Conservation (phyloP, 1,140 invertebrate genomes). For the Megalonaias nervosa region DNA sequence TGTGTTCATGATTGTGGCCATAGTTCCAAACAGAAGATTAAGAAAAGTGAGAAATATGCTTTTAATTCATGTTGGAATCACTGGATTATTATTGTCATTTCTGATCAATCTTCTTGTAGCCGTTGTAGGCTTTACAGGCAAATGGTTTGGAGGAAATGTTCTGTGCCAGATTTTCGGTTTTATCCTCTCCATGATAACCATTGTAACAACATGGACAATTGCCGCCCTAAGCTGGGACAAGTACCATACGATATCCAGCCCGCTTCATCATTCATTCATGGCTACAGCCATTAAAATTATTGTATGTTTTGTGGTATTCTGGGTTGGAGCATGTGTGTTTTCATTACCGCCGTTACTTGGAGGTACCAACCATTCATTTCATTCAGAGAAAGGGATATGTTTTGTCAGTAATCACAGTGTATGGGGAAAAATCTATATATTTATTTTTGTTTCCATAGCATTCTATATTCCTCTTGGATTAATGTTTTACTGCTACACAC, state of each 20-base stretch:
- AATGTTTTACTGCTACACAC: conserved; percentile 58
- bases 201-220: conserved; percentile 59
- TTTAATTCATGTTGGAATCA: conserved; percentile 56
- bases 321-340: conserved; percentile 41
- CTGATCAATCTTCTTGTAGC: conserved; percentile 47
- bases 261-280: conserved; percentile 62
- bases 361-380: conserved; percentile 22
- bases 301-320: conserved; percentile 53
- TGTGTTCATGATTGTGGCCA: conserved; percentile 60
- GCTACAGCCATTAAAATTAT: conserved; percentile 57
- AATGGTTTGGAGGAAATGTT: conserved; percentile 48
- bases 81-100: conserved; percentile 51
- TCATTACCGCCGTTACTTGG: conserved; percentile 24
- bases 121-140: conserved; percentile 47
- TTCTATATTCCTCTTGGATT: conserved; percentile 50
- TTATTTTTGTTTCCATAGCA: conserved; percentile 41
- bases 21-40: conserved; percentile 61
- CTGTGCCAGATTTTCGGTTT: conserved; percentile 53
- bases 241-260: conserved; percentile 63
- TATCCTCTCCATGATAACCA: conserved; percentile 43
- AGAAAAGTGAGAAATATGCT: conserved; percentile 61
- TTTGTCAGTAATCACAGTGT: conserved; percentile 20
- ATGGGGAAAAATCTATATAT: conserved; percentile 39
- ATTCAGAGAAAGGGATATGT: conserved; percentile 33
- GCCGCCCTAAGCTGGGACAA: conserved; percentile 66